Conservation (phyloP, 2,797 vertebrate genomes). For the Phalloptychus januarius region DNA sequence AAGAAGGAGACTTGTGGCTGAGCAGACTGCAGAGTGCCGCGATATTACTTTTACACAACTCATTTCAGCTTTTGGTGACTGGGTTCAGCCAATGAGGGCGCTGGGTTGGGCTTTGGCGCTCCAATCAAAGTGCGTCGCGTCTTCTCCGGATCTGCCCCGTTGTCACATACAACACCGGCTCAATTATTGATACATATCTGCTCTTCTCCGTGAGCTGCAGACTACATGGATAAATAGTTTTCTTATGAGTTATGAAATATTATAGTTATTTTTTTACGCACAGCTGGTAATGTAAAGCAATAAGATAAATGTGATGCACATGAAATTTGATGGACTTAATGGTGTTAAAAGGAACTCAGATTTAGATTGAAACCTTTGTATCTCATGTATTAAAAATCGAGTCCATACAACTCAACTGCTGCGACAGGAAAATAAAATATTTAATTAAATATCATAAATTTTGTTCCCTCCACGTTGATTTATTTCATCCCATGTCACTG, state of each 20-base stretch:
- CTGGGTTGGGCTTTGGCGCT: conserved; percentile 77
- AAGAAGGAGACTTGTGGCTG: conserved; percentile 61
- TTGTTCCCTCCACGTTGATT: not conserved
- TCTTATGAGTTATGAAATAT: too few species aligned
- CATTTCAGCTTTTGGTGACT: conserved; percentile 80
- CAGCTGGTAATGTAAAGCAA: not conserved
- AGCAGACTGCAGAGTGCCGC: conserved; percentile 73
- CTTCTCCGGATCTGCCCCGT: conserved; percentile 37
- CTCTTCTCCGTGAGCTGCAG: not conserved
- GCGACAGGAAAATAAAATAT: not conserved
- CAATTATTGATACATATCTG: conserved; percentile 69
- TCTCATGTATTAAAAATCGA: not conserved
- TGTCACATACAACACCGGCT: conserved; percentile 58
- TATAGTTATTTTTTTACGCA: not conserved
- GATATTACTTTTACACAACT: conserved; percentile 82
- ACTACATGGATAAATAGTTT: not conserved
- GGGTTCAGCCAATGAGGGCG: conserved; percentile 76
- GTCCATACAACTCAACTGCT: not conserved
- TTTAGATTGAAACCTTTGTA: not conserved
- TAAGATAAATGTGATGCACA: not conserved
- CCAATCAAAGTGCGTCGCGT: conserved; percentile 68
- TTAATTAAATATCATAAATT: not conserved
- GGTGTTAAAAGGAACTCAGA: not conserved
- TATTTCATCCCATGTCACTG: not conserved
- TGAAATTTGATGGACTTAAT: not conserved